phyloP scores from a whole-genome alignment of 2,888 invertebrate species.

The Netelia inedita region DNA sequence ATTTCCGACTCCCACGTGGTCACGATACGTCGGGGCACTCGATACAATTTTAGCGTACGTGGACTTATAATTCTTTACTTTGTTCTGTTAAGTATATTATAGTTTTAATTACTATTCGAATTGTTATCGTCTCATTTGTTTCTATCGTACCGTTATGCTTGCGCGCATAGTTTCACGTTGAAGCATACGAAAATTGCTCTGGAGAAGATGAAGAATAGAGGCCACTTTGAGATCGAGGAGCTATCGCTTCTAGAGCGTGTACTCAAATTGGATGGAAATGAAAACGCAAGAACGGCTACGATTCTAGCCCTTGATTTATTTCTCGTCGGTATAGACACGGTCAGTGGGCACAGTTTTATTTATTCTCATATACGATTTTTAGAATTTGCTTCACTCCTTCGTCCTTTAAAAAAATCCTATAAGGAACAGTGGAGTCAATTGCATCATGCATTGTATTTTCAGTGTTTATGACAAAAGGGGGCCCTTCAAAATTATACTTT shows the following conservation, averaged over 20 bases:
- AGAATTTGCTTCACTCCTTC: no score
- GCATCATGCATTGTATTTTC: no score
- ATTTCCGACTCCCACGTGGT: conserved; percentile 88
- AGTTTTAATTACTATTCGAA: background rate
- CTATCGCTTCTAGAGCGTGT: conserved; percentile 89
- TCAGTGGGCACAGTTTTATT: conserved; percentile 78
- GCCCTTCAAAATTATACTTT: no score
- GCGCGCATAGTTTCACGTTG: conserved; percentile 87
- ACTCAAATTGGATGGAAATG: conserved; percentile 87
- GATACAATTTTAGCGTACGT: conserved; percentile 89
- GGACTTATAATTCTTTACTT: conserved; percentile 14
- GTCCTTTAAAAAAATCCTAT: no score
- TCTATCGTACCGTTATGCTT: background rate
- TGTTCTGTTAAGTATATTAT: background rate
- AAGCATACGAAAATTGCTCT: conserved; percentile 88
- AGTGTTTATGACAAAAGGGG: no score
- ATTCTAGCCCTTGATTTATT: conserved; percentile 91
- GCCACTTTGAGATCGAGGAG: conserved; percentile 83
- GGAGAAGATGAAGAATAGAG: conserved; percentile 79
- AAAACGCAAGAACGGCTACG: conserved; percentile 88
- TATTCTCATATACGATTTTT: conserved; percentile 7
- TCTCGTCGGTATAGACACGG: conserved; percentile 93
- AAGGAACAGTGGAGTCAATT: no score
- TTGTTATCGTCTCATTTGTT: conserved; percentile 1
- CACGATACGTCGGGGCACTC: conserved; percentile 88